Conservation (phyloP, 92 coral and sea anemone genomes). For the Galaxea fascicularis region DNA sequence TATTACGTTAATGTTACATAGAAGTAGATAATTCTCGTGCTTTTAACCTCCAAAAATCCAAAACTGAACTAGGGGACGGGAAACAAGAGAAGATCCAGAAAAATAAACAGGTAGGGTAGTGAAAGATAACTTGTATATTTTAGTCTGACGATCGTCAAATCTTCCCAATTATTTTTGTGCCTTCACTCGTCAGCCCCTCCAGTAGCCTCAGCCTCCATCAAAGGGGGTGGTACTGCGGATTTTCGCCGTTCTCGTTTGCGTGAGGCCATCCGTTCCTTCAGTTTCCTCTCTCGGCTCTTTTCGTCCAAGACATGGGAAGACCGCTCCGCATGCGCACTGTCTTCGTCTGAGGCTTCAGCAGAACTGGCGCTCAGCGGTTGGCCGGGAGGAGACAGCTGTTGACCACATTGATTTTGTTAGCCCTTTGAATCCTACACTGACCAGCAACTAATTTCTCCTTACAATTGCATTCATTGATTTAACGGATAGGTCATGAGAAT, state of each 20-base stretch:
- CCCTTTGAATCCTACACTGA: not conserved
- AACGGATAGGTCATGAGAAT: too few relatives aligned
- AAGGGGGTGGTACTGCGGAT: slow-evolving; percentile 52
- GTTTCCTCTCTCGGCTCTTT: slow-evolving; percentile 88
- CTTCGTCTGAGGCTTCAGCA: slow-evolving; percentile 83
- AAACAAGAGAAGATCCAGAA: too few relatives aligned
- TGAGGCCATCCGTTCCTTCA: slow-evolving; percentile 94
- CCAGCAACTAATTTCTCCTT: too few relatives aligned
- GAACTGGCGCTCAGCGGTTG: slow-evolving; percentile 73
- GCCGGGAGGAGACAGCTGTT: slow-evolving; percentile 82
- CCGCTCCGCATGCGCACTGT: slow-evolving; percentile 63
- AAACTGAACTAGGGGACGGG: too few relatives aligned
- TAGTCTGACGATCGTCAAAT: too few relatives aligned
- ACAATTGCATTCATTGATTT: too few relatives aligned
- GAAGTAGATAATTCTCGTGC: too few relatives aligned
- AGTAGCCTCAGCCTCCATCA: slow-evolving; percentile 47
- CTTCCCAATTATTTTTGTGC: too few relatives aligned
- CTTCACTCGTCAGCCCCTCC: slow-evolving; percentile 53
- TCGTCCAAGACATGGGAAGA: slow-evolving; percentile 88
- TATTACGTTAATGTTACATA: too few relatives aligned
- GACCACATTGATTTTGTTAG: slow-evolving; percentile 3
- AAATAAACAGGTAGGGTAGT: too few relatives aligned
- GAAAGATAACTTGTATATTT: too few relatives aligned
- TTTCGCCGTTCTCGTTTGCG: slow-evolving; percentile 77
- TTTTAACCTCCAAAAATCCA: too few relatives aligned